These are phyloP conservation scores for Oncorhynchus mykiss DNA, from an alignment of 2,113 vertebrate genomes.

Conservation along the genomic window DNA sequence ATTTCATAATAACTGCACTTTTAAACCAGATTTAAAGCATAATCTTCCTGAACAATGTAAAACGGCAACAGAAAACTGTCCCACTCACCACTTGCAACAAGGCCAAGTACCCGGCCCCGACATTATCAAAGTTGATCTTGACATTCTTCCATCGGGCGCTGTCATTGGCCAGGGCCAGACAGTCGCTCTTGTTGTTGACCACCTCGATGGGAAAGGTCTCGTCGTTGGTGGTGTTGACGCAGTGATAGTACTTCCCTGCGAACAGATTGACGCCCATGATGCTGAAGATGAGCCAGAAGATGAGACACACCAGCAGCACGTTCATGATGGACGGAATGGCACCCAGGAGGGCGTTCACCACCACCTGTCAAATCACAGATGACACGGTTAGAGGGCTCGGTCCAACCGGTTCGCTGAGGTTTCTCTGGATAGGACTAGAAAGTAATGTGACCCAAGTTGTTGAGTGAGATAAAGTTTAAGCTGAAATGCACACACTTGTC, in stretches of 20 bases:
- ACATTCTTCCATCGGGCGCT: constrained; percentile 91
- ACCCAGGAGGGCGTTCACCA: constrained; percentile 96
- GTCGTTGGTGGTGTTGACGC: constrained; percentile 86
- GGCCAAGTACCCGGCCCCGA: constrained; percentile 94
- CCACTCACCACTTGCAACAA: constrained; percentile 96
- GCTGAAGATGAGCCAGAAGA: constrained; percentile 99
- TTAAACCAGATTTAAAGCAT: too few species aligned
- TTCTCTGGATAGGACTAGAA: neutral
- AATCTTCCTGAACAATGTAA: too few species aligned
- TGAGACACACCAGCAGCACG: constrained; percentile 97
- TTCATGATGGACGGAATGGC: constrained; percentile 99
- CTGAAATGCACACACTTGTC: too few species aligned
- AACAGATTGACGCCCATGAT: constrained; percentile 99
- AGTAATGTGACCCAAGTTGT: neutral
- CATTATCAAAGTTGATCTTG: constrained; percentile 98
- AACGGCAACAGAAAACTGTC: neutral
- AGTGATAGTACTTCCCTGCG: constrained; percentile 93
- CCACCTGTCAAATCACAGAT: constrained; percentile 76
- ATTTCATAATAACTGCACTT: too few species aligned
- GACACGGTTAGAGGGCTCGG: neutral
- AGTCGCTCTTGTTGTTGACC: constrained; percentile 88
- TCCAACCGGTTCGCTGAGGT: neutral
- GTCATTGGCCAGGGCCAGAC: constrained; percentile 76
- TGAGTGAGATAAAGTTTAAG: too few species aligned
- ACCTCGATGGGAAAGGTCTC: constrained; percentile 72